phyloP scores from a whole-genome alignment of 1,140 invertebrate genomes.

The Caenorhabditis latens region DNA sequence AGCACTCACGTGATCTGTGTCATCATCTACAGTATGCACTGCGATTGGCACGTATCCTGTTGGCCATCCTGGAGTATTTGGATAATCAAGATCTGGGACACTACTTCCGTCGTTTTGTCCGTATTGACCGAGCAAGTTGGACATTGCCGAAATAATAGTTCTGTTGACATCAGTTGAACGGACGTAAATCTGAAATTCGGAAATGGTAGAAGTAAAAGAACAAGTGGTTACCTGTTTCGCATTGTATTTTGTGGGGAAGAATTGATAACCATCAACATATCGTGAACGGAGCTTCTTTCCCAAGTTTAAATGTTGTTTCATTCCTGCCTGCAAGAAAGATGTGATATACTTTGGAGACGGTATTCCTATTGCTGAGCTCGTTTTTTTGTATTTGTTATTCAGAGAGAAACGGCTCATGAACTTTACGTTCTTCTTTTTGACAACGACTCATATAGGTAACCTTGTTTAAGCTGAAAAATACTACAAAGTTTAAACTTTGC shows the following conservation, averaged over 20 bases:
- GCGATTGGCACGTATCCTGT: conserved; percentile 62
- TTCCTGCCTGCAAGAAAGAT: conserved; percentile 56
- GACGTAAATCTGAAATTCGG: conserved; percentile 59
- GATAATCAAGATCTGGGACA: not conserved
- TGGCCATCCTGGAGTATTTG: conserved; percentile 58
- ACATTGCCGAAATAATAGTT: conserved; percentile 66
- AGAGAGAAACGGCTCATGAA: not conserved
- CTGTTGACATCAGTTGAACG: conserved; percentile 65
- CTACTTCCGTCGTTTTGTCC: conserved; percentile 12
- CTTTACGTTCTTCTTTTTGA: not conserved
- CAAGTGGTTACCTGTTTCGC: conserved; percentile 42
- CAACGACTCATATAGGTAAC: too few relatives aligned
- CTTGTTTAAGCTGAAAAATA: too few relatives aligned
- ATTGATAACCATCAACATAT: conserved; percentile 52
- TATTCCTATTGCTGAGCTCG: too few relatives aligned
- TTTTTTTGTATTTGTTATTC: not conserved
- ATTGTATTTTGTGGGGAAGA: conserved; percentile 38
- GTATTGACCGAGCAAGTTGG: conserved; percentile 64
- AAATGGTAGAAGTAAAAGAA: not conserved
- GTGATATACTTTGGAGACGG: too few relatives aligned
- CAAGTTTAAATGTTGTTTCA: conserved; percentile 63
- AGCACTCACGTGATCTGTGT: conserved; percentile 62
- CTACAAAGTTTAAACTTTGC: too few relatives aligned
- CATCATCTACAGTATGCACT: conserved; percentile 64
- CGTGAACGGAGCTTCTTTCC: conserved; percentile 50